These are phyloP conservation scores for Theretra japonica DNA, from an alignment of 2,888 invertebrate species.

Conservation along the genomic window DNA sequence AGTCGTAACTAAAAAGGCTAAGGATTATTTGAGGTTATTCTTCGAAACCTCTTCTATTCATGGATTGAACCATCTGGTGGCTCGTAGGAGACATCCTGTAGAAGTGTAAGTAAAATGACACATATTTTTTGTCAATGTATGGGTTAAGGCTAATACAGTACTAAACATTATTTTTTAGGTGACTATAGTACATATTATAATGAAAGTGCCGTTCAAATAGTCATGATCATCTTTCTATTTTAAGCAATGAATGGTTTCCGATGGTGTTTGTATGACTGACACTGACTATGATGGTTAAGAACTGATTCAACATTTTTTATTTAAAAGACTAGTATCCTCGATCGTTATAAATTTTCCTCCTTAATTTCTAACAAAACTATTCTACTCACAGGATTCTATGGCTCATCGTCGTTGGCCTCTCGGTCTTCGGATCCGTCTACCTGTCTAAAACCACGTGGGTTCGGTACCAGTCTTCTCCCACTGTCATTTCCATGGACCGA, in stretches of 20 bases:
- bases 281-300: too few relatives aligned
- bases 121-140: too few relatives aligned
- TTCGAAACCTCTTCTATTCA: slow-evolving; percentile 82
- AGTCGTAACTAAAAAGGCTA: slow-evolving; percentile 46
- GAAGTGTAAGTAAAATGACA: slow-evolving; percentile 71
- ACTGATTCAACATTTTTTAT: too few relatives aligned
- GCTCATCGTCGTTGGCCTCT: slow-evolving; percentile 81
- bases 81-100: slow-evolving; percentile 68
- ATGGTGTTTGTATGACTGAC: too few relatives aligned
- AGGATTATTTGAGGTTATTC: slow-evolving; percentile 67
- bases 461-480: slow-evolving; percentile 88
- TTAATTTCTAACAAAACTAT: background rate
- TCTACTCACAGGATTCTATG: slow-evolving; percentile 78
- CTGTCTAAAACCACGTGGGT: slow-evolving; percentile 86
- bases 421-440: slow-evolving; percentile 82
- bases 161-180: too few relatives aligned
- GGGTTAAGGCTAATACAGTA: too few relatives aligned
- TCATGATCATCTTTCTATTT: too few relatives aligned
- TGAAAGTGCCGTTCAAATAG: too few relatives aligned
- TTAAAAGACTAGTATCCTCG: too few relatives aligned
- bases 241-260: too few relatives aligned
- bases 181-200: too few relatives aligned
- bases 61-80: slow-evolving; percentile 81
- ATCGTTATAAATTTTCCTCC: background rate
- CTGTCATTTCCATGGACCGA: slow-evolving; percentile 89